Base-by-base conservation (phyloP, 2,888 invertebrate species). In the Liodrosophila aerea region DNA sequence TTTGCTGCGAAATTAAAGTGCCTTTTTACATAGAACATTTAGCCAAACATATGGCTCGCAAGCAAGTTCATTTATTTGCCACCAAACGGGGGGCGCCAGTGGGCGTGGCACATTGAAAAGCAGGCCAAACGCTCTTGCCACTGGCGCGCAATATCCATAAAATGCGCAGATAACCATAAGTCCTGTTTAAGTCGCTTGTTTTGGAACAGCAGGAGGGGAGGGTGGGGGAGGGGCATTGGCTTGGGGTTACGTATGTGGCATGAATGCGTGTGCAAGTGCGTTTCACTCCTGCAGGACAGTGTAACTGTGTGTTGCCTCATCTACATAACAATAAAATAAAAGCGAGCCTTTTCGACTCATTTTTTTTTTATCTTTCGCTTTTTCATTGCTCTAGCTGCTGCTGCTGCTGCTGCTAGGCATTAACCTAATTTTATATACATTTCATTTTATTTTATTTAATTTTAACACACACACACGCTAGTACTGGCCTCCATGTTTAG, bases 371-470 rank as follows among this genome's bases (percentile, higher is more conserved):
- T 11, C n/a, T n/a, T n/a, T 15, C 12, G n/a, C 22, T 41, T 59
- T 8, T 27, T 13, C 4, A 2, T 11, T 12, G 3, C 22, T 11
- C 12, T 16, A 7, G 22, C 9, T 4, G 7, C 18, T 39, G n/a
- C 44, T 33, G 44, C 46, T 43, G 53, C 41, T 57, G 49, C 41
- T 60, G 66, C 45, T 52, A 53, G 62, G 67, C 82, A 85, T 83
- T 83, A 83, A 84, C 82, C 84, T 84, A 85, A 83, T 83, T 83
- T 83, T 85, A 81, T 85, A 77, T 68, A 64, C 82, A 85, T 83
- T 83, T 84, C 81, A 85, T 82, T 85, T 82, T 81, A 83, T 85
- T 84, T 85, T 81, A 83, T 85, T 84, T 85, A 85, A 82, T 82
- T 84, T 85, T 67, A 80, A 67, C 64, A 65, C 76, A 84, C 22